phyloP scores from a whole-genome alignment of 2,888 invertebrate species.

The Drosophila cyrtoloma region DNA sequence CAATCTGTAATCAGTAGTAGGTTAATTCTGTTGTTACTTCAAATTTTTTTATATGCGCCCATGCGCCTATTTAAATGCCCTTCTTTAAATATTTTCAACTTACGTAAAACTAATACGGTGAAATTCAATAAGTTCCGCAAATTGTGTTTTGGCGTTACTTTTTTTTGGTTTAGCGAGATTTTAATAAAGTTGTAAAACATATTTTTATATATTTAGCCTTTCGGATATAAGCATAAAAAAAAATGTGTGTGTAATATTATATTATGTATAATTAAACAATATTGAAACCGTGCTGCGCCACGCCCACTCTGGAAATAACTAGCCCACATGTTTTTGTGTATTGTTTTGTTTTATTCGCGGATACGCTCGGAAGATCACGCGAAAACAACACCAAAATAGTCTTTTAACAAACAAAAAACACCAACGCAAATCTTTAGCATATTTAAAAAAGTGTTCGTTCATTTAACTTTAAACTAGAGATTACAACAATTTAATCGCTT shows the following conservation, averaged over 20 bases:
- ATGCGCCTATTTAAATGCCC: conserved; percentile 46
- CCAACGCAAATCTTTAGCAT: conserved; percentile 34
- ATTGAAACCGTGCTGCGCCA: conserved; percentile 44
- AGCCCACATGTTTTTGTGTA: conserved; percentile 34
- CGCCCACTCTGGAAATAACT: conserved; percentile 22
- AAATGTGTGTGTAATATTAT: conserved; percentile 57
- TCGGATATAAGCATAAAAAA: conserved; percentile 45
- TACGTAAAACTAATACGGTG: conserved; percentile 22
- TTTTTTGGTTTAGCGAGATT: conserved; percentile 52
- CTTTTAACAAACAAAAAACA: conserved; percentile 12
- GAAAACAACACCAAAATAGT: conserved; percentile 39
- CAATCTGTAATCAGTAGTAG: conserved; percentile 59
- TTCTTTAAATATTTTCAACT: conserved; percentile 39
- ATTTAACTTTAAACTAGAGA: conserved; percentile 49
- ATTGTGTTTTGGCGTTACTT: conserved; percentile 18
- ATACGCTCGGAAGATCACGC: conserved; percentile 13
- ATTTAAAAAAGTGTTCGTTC: conserved; percentile 49
- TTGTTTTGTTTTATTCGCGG: conserved; percentile 35
- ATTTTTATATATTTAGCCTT: conserved; percentile 60
- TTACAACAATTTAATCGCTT: conserved; percentile 56
- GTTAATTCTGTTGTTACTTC: conserved; percentile 75
- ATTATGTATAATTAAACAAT: conserved; percentile 50
- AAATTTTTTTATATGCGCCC: conserved; percentile 43
- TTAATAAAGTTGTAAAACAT: conserved; percentile 57
- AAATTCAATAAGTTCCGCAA: conserved; percentile 9